phyloP scores from a whole-genome alignment of 2,888 invertebrate species.

The Ichneumoninae sp. region DNA sequence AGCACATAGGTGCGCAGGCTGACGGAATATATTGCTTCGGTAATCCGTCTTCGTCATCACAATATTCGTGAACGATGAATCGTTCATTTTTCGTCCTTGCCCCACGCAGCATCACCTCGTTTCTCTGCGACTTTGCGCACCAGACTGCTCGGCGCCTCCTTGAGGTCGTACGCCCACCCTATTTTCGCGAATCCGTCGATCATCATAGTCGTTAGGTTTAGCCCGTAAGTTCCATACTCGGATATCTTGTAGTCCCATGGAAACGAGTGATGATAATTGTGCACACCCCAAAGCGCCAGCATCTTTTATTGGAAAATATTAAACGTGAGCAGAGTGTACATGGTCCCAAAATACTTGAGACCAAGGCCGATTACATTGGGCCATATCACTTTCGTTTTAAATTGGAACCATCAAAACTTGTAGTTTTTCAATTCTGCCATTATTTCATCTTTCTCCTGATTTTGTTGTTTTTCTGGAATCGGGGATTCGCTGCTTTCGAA shows the following conservation, averaged over 20 bases:
- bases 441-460: background rate
- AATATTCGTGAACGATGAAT: background rate
- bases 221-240: slow-evolving; percentile 82
- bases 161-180: slow-evolving; percentile 92
- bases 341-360: slow-evolving; percentile 84
- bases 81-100: slow-evolving; percentile 22
- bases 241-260: slow-evolving; percentile 84
- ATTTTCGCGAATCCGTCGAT: slow-evolving; percentile 90
- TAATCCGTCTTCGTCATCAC: background rate
- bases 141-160: slow-evolving; percentile 87
- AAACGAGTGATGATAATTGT: slow-evolving; percentile 86
- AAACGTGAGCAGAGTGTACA: slow-evolving; percentile 82
- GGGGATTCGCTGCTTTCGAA: background rate
- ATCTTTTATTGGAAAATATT: slow-evolving; percentile 80
- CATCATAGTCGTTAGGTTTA: slow-evolving; percentile 89
- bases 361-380: slow-evolving; percentile 86
- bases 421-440: background rate
- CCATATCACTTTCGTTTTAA: slow-evolving; percentile 88
- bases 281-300: slow-evolving; percentile 86
- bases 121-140: slow-evolving; percentile 85
- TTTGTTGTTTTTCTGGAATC: background rate
- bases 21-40: background rate
- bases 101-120: slow-evolving; percentile 84
- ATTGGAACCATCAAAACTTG: slow-evolving; percentile 77
- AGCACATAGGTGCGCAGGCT: slow-evolving; percentile 9